Evolutionary conservation across 2,888 invertebrate genomes (phyloP), one percentile per base, ranked within the genome.

Genomic region (Diplazon laetatorius): DNA sequence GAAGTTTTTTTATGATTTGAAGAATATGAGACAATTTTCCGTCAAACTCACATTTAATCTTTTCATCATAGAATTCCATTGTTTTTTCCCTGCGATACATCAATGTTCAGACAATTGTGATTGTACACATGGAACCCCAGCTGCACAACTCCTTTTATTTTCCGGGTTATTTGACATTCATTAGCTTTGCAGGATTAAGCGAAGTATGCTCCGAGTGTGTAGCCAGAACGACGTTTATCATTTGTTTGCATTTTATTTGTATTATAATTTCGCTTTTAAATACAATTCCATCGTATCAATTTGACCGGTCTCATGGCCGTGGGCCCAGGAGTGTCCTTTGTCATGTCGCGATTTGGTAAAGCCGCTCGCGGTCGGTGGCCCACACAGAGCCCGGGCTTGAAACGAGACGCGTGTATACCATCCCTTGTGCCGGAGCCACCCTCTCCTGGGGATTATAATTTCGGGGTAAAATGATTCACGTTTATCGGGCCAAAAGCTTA

Each of bases 401-500:
- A 73, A 66, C 57, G 73, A 60, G 76, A 10, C 72, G 50, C 66
- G 65, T 72, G 57, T 48, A 59, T n/a, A n/a, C 80, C 78, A 66
- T 75, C 50, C 65, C 57, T 39, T 37, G 12, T 69, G 48, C 63
- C 42, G 18, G 25, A 55, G 12, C 65, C 68, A 69, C 78, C 73
- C 77, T 66, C 77, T 66, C 35, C 50, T 22, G 35, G 48, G 80
- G 80, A 77, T 80, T 75, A 82, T 81, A 77, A 82, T 82, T 73
- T 81, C 70, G 52, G 22, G 70, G 30, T 70, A 37, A 66, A 73
- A 78, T 75, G 55, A 50, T 46, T 44, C 71, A 46, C 66, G 73
- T 79, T 79, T 78, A 80, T 78, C 76, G 79, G 60, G 46, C 55
- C 60, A 30, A 66, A 46, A 16, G 20, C 55, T 82, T 79, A 73